phyloP scores from a whole-genome alignment of 2,888 invertebrate species.

The Creontiades dilutus region DNA sequence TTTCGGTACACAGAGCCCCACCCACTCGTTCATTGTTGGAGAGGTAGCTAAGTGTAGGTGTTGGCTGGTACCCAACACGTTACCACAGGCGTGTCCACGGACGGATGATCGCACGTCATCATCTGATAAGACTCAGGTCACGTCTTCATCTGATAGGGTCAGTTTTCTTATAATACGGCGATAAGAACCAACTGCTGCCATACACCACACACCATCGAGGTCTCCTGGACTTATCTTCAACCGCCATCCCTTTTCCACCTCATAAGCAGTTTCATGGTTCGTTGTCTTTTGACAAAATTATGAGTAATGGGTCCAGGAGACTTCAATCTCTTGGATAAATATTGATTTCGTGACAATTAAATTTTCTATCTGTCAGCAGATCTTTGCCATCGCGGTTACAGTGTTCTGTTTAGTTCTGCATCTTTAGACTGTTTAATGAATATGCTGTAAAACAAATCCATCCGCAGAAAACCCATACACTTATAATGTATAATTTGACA shows the following conservation, averaged over 20 bases:
- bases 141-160: constrained; percentile 4
- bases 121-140: background rate
- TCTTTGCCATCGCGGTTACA: too few species aligned
- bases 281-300: background rate
- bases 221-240: background rate
- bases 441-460: too few species aligned
- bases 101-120: constrained; percentile 26
- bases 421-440: too few species aligned
- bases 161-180: constrained; percentile 12
- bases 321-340: too few species aligned
- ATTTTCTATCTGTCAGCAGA: too few species aligned
- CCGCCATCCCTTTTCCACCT: background rate
- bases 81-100: background rate
- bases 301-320: too few species aligned
- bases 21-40: background rate
- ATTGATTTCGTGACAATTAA: too few species aligned
- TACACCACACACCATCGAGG: constrained; percentile 1
- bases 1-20: background rate
- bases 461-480: too few species aligned
- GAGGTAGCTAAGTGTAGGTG: background rate
- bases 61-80: background rate
- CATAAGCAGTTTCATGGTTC: constrained; percentile 11
- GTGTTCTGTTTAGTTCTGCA: too few species aligned
- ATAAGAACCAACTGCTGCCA: background rate
- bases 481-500: too few species aligned